Evolutionary conservation across 2,888 invertebrate genomes (phyloP).

Genomic region (Lypha dubia): DNA sequence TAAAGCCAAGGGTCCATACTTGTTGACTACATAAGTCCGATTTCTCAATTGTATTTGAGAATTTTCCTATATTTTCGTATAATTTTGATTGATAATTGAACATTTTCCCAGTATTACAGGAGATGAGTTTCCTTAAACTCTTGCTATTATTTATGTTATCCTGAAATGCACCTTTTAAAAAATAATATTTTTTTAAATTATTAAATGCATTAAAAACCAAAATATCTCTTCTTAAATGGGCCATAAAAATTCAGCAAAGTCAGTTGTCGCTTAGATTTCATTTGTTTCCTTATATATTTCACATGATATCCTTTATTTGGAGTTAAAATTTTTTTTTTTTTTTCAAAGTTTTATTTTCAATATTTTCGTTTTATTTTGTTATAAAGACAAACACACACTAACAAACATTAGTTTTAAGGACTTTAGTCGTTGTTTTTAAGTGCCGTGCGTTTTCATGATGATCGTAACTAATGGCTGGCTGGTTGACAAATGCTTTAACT

Average conservation of each 20-base stretch:
- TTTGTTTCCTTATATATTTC: neutral
- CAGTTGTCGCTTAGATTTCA: conserved; percentile 1
- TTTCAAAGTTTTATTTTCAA: conserved; percentile 20
- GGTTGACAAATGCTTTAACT: conserved; percentile 12
- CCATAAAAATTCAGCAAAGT: no score
- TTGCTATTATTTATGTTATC: no score
- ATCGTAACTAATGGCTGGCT: conserved; percentile 55
- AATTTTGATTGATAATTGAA: no score
- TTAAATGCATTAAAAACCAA: no score
- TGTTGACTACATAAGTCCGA: no score
- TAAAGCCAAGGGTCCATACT: no score
- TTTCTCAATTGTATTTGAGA: no score
- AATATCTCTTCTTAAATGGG: conserved; percentile 18
- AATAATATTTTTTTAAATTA: no score
- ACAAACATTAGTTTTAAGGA: conserved; percentile 68
- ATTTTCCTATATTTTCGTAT: no score
- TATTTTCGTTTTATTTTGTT: conserved; percentile 38
- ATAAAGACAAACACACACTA: conserved; percentile 55
- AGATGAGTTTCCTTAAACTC: no score
- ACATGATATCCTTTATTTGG: conserved; percentile 14
- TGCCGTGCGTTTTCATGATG: conserved; percentile 64
- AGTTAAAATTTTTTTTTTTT: neutral
- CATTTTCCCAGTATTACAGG: no score
- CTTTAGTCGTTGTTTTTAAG: conserved; percentile 66
- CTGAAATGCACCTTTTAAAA: no score